Evolutionary conservation across 2,113 vertebrate genomes (phyloP), one percentile per base, ranked within the genome.

Genomic region (Rissa tridactyla): DNA sequence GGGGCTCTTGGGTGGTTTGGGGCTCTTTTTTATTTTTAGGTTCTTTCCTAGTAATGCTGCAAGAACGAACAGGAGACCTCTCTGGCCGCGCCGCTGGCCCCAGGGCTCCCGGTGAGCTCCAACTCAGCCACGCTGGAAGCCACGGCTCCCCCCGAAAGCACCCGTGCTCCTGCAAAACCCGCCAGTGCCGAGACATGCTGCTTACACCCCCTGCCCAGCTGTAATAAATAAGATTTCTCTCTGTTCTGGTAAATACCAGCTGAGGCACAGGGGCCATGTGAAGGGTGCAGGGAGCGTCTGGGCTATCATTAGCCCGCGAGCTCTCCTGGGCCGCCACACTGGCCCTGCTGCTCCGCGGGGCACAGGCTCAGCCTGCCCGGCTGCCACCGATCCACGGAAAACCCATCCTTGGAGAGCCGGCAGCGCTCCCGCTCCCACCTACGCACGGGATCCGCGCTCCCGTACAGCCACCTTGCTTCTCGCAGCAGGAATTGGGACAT

Each of bases 101-200:
- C 0, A 2, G 68, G 57, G 38, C 1, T 30, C 81, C 46, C 2
- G 1, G 32, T 0, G 3, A 64, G 47, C 22, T 17, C 19, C 0
- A 2, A 18, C 15, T 29, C 2, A 15, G 57, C 84, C 1, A 2
- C 11, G 40, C 29, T 30, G 86, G 66, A 25, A n/a, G 19, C 6
- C 57, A 11, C 65, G 6, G 65, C 65, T 46, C 38, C 47, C 38
- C 47, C 55, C 7, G 0, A 68, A n/a, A 42, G 44, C 54, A 51
- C 18, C 15, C 4, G 19, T 6, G 36, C 16, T 61, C 21, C 38
- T 32, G 36, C 10, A 13, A 30, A 42, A 42, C 9, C 52, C n/a
- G 44, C 38, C 18, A 3, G 29, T 5, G 1, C 64, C 11, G 9
- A 36, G 62, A 11, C 21, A 7, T 26, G 3, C 29, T 1, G 54